Evolutionary conservation across 2,888 invertebrate genomes (phyloP).

Genomic region (Phyllotreta cruciferae): DNA sequence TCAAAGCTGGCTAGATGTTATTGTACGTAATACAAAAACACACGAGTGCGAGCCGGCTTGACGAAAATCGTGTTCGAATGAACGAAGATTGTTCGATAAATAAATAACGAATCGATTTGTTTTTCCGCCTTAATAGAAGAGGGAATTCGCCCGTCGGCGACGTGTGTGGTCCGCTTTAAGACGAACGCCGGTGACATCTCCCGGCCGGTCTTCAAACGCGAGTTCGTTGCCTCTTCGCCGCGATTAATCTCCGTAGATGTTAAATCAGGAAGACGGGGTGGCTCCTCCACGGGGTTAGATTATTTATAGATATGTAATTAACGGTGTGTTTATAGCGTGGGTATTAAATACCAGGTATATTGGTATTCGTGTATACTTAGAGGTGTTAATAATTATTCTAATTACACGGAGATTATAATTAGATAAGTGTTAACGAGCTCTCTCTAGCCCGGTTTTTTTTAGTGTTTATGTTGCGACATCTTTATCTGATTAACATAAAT

Average conservation of each 20-base stretch:
- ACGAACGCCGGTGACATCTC: conserved; percentile 31
- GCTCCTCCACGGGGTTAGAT: neutral
- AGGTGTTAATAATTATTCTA: too few species aligned
- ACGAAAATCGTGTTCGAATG: conserved; percentile 25
- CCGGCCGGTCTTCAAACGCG: conserved; percentile 19
- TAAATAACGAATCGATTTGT: conserved; percentile 37
- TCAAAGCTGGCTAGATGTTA: neutral
- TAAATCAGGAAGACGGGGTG: too few species aligned
- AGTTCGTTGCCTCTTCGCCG: conserved; percentile 24
- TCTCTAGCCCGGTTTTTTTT: neutral
- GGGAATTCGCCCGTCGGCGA: conserved; percentile 33
- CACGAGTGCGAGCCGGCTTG: conserved; percentile 9
- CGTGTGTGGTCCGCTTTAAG: conserved; percentile 45
- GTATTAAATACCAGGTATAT: too few species aligned
- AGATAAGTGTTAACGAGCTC: neutral
- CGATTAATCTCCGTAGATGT: neutral
- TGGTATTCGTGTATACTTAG: too few species aligned
- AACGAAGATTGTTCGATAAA: conserved; percentile 30
- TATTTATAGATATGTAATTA: too few species aligned
- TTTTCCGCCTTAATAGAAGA: conserved; percentile 27
- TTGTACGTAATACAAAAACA: neutral
- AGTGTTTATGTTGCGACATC: conserved; percentile 10
- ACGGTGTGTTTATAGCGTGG: too few species aligned
- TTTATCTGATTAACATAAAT: conserved; percentile 16
- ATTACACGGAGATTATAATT: too few species aligned